Percentiles rank a stretch among this genome's conserved stretches.
Conservation (phyloP, 2,797 vertebrate genomes). For the Halcyon badia region DNA sequence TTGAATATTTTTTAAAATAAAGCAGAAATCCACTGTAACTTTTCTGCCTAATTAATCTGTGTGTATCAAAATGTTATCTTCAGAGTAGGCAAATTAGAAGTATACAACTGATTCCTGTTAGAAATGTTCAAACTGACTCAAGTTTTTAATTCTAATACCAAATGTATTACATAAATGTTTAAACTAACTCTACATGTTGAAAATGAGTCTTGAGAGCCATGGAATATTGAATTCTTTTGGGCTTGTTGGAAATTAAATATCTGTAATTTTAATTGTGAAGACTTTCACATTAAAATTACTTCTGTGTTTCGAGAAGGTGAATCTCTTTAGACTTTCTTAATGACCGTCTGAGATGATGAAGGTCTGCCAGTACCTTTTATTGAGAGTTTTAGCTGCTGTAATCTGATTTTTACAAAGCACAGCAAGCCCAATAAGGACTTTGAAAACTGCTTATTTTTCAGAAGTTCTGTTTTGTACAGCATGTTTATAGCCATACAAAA, state of each 20-base stretch:
- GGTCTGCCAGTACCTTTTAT: constrained; percentile 66
- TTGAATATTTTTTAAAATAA: constrained; percentile 23
- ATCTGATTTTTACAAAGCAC: constrained; percentile 64
- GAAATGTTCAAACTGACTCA: constrained; percentile 54
- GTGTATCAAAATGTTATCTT: constrained; percentile 65
- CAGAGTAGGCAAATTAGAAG: constrained; percentile 38
- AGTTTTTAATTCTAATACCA: constrained; percentile 53
- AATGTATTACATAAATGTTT: constrained; percentile 62
- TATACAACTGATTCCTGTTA: constrained; percentile 47
- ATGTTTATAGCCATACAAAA: background rate
- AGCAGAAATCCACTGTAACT: constrained; percentile 21
- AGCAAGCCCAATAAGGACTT: constrained; percentile 47
- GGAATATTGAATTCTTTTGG: constrained; percentile 74
- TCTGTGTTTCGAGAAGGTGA: constrained; percentile 72
- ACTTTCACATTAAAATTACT: constrained; percentile 77
- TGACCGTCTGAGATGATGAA: constrained; percentile 63
- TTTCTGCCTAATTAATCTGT: constrained; percentile 60
- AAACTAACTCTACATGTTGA: constrained; percentile 32
- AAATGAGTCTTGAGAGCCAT: constrained; percentile 58
- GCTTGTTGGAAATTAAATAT: constrained; percentile 78
- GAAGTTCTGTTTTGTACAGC: background rate
- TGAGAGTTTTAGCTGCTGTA: constrained; percentile 65
- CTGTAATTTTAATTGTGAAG: constrained; percentile 74
- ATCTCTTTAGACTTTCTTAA: constrained; percentile 55
- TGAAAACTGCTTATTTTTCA: background rate